Conservation (phyloP, 2,797 vertebrate species). For the Helarctos malayanus region DNA sequence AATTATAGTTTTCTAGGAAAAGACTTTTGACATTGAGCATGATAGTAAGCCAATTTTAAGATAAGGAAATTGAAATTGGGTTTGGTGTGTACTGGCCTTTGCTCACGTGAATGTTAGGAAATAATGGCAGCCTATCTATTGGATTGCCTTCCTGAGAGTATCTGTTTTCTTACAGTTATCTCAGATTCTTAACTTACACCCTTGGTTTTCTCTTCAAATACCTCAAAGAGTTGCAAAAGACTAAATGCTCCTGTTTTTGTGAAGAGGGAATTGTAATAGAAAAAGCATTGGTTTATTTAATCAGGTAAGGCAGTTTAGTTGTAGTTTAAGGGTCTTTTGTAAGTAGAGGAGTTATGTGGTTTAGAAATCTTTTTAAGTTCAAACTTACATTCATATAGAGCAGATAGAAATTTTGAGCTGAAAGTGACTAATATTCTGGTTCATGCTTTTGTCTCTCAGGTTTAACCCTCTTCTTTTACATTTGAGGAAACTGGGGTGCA, state of each 20-base stretch:
- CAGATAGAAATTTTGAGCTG: constrained; percentile 21
- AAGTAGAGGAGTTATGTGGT: not conserved
- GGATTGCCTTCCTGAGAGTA: constrained; percentile 45
- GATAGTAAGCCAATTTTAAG: constrained; percentile 47
- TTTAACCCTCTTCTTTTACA: constrained; percentile 53
- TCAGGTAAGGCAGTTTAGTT: not conserved
- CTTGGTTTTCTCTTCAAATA: constrained; percentile 50
- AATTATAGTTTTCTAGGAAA: constrained; percentile 30
- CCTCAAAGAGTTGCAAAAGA: constrained; percentile 27
- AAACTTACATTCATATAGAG: not conserved
- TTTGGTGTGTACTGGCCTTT: constrained; percentile 1
- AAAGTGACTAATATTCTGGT: constrained; percentile 38
- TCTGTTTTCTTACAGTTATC: constrained; percentile 62
- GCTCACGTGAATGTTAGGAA: constrained; percentile 34
- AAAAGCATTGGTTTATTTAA: not conserved
- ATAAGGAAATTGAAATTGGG: not conserved
- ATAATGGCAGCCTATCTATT: constrained; percentile 33
- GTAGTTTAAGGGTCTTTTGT: constrained; percentile 1
- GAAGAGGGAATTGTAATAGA: constrained; percentile 34
- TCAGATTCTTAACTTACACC: constrained; percentile 55
- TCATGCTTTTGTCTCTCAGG: constrained; percentile 19
- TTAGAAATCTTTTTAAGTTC: constrained; percentile 42
- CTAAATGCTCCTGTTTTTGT: constrained; percentile 1
- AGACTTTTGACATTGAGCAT: constrained; percentile 55
- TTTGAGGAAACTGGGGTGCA: not conserved